Conservation (phyloP, 1,140 invertebrate genomes). For the Heliothis virescens region DNA sequence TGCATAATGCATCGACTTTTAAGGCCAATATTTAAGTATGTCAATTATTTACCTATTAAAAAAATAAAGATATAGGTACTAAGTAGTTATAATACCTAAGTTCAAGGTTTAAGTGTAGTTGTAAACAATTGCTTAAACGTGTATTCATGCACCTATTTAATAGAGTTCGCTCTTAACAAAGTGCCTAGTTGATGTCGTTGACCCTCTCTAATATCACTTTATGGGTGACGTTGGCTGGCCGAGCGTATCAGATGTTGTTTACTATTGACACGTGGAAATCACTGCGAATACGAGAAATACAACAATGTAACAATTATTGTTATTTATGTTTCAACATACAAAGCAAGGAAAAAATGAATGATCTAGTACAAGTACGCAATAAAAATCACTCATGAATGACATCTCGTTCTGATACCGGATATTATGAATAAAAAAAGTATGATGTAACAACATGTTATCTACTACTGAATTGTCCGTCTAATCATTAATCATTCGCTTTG, state of each 20-base stretch:
- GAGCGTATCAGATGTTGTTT: conserved; percentile 32
- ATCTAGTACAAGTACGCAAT: not conserved
- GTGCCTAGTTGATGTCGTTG: conserved; percentile 15
- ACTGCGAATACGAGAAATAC: conserved; percentile 7
- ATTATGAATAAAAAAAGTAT: not conserved
- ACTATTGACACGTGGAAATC: conserved; percentile 29
- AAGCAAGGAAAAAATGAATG: not conserved
- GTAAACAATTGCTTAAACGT: not conserved
- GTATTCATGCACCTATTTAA: not conserved
- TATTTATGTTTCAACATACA: not conserved
- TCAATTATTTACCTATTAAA: not conserved
- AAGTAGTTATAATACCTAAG: not conserved
- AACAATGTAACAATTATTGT: conserved; percentile 1
- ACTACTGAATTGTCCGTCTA: not conserved
- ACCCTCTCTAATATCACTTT: conserved; percentile 28
- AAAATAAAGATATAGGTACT: not conserved
- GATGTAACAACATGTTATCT: not conserved
- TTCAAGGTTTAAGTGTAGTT: conserved; percentile 4
- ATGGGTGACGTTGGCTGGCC: not conserved
- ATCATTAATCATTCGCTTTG: not conserved
- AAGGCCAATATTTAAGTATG: not conserved
- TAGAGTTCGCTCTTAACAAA: conserved; percentile 8
- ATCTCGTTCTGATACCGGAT: not conserved
- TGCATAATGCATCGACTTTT: not conserved
- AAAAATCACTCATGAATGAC: not conserved